Conservation (phyloP, 2,797 vertebrate genomes). For the Austrolebias charrua region DNA sequence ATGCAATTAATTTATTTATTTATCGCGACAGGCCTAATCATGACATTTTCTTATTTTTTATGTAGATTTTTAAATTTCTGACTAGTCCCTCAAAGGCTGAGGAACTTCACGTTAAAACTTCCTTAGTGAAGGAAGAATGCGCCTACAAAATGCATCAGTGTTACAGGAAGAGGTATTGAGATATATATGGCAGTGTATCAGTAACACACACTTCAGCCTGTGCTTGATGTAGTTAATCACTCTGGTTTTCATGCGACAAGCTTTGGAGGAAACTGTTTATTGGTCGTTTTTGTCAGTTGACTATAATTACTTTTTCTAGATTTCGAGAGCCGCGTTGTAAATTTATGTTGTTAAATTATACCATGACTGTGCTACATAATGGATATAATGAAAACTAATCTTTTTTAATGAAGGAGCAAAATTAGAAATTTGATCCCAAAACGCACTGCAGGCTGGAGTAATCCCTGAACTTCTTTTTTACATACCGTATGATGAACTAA, state of each 20-base stretch:
- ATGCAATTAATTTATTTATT: too few species aligned
- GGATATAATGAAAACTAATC: conserved; percentile 68
- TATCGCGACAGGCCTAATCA: too few species aligned
- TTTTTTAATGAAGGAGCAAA: conserved; percentile 69
- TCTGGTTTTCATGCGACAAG: conserved; percentile 13
- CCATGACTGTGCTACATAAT: conserved; percentile 57
- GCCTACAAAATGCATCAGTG: too few species aligned
- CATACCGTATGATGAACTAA: conserved; percentile 62
- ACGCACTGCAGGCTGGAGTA: conserved; percentile 52
- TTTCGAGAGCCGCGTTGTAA: conserved; percentile 48
- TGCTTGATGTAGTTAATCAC: conserved; percentile 33
- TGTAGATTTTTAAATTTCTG: too few species aligned
- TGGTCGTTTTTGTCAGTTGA: conserved; percentile 24
- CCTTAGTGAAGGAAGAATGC: too few species aligned
- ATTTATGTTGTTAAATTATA: conserved; percentile 66
- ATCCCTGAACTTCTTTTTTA: conserved; percentile 55
- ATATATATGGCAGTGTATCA: conserved; percentile 36
- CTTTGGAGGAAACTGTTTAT: conserved; percentile 24
- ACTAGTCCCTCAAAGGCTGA: too few species aligned
- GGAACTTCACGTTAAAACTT: too few species aligned
- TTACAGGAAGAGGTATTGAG: conserved; percentile 5
- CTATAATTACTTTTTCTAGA: conserved; percentile 57
- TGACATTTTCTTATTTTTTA: too few species aligned
- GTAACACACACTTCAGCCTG: conserved; percentile 40
- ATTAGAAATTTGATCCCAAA: conserved; percentile 69